phyloP scores from a whole-genome alignment of 1,140 invertebrate species.

The Tribolium madens region DNA sequence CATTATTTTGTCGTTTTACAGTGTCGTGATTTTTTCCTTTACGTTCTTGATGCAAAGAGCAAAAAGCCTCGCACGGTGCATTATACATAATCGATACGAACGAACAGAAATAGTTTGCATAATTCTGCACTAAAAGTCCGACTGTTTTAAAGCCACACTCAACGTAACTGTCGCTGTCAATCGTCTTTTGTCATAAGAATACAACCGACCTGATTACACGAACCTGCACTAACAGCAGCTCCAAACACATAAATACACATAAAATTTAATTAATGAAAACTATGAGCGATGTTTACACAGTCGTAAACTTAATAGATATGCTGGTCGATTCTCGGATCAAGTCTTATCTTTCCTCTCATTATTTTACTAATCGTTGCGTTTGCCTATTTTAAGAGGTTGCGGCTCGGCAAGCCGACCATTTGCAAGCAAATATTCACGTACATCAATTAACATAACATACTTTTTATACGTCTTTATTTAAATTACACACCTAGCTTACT shows the following conservation, averaged over 20 bases:
- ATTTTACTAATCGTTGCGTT: slow-evolving; percentile 13
- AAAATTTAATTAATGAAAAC: slow-evolving; percentile 44
- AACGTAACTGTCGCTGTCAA: slow-evolving; percentile 43
- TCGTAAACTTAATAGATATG: slow-evolving; percentile 25
- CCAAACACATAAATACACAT: slow-evolving; percentile 36
- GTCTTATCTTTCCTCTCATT: slow-evolving; percentile 3
- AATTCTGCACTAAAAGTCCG: slow-evolving; percentile 45
- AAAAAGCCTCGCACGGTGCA: not conserved
- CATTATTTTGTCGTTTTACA: slow-evolving; percentile 6
- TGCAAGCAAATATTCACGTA: not conserved
- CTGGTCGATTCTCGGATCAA: not conserved
- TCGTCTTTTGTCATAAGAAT: slow-evolving; percentile 42
- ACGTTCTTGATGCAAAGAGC: not conserved
- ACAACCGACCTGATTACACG: slow-evolving; percentile 36
- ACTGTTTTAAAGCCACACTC: slow-evolving; percentile 41
- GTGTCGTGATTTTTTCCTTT: not conserved
- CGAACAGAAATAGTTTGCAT: slow-evolving; percentile 43
- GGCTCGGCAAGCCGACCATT: not conserved
- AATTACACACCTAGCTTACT: slow-evolving; percentile 1
- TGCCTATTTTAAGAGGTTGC: not conserved
- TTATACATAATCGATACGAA: slow-evolving; percentile 40
- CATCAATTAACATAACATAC: slow-evolving; percentile 1
- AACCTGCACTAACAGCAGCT: not conserved
- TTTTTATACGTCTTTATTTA: slow-evolving; percentile 15
- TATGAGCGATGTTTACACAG: slow-evolving; percentile 30